phyloP scores from a whole-genome alignment of 2,888 invertebrate genomes.

The Caenorhabditis sinica region DNA sequence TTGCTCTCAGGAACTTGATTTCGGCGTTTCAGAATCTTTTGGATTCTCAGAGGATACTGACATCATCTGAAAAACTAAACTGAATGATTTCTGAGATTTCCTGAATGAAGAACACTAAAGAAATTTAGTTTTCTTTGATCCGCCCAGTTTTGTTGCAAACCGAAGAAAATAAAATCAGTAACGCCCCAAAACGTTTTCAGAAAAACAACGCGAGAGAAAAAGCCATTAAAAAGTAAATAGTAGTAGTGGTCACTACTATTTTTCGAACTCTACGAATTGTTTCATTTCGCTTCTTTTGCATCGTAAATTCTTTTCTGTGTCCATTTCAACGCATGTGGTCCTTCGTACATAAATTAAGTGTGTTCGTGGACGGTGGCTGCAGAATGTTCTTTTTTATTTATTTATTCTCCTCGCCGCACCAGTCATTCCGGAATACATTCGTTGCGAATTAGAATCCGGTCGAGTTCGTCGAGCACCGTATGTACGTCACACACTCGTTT shows the following conservation, averaged over 20 bases:
- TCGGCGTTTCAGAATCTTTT: no score
- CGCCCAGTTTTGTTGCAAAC: no score
- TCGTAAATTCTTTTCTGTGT: conserved; percentile 35
- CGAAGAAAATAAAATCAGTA: not conserved
- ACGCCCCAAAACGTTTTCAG: not conserved
- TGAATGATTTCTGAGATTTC: not conserved
- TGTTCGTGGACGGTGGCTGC: conserved; percentile 6
- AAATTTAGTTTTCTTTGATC: not conserved
- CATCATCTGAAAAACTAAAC: not conserved
- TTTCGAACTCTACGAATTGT: conserved; percentile 8
- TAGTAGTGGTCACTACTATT: not conserved
- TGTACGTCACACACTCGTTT: conserved; percentile 13
- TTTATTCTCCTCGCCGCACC: conserved; percentile 15
- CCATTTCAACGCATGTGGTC: conserved; percentile 41
- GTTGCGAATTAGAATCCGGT: conserved; percentile 39
- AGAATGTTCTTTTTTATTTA: conserved; percentile 21
- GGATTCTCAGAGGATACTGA: no score
- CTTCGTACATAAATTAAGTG: conserved; percentile 39
- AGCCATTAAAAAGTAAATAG: not conserved
- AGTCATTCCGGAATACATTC: conserved; percentile 14
- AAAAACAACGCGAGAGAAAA: not conserved
- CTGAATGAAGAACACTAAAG: not conserved
- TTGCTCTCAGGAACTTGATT: no score
- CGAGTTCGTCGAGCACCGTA: conserved; percentile 39
- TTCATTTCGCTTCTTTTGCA: conserved; percentile 19